Percentiles rank a stretch among this genome's conserved stretches.
phyloP scores from a whole-genome alignment of 2,888 invertebrate species.

The Miltochrista miniata region DNA sequence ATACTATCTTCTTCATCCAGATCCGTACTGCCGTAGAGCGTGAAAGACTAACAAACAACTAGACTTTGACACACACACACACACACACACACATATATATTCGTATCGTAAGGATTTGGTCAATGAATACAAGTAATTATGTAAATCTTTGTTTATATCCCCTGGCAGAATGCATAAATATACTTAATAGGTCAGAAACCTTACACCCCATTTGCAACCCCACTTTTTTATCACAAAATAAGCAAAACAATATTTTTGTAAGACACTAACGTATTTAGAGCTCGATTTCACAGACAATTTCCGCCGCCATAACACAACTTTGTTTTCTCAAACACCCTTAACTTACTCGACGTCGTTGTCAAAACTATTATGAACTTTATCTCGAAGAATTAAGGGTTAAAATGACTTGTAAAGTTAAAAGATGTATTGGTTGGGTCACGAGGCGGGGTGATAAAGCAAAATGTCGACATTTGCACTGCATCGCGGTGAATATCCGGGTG shows the following conservation, averaged over 20 bases:
- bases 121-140: too few relatives aligned
- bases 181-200: too few relatives aligned
- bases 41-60: too few relatives aligned
- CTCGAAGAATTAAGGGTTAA: slow-evolving; percentile 14
- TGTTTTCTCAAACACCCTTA: slow-evolving; percentile 55
- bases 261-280: slow-evolving; percentile 28
- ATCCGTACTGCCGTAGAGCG: too few relatives aligned
- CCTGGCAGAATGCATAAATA: too few relatives aligned
- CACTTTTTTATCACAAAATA: too few relatives aligned
- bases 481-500: slow-evolving; percentile 58
- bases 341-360: slow-evolving; percentile 6
- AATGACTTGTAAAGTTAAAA: slow-evolving; percentile 9
- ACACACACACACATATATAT: too few relatives aligned
- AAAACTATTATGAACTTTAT: slow-evolving; percentile 7
- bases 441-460: slow-evolving; percentile 57
- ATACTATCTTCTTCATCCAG: too few relatives aligned
- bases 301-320: slow-evolving; percentile 35
- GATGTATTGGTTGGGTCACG: slow-evolving; percentile 18
- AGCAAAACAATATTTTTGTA: slow-evolving; percentile 26
- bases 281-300: slow-evolving; percentile 16
- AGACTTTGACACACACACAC: too few relatives aligned
- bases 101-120: too few relatives aligned
- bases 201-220: too few relatives aligned
- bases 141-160: too few relatives aligned
- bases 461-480: slow-evolving; percentile 64